Evolutionary conservation across 23 tunicate genomes (phyloP).

Genomic region (Clavelina lepadiformis): DNA sequence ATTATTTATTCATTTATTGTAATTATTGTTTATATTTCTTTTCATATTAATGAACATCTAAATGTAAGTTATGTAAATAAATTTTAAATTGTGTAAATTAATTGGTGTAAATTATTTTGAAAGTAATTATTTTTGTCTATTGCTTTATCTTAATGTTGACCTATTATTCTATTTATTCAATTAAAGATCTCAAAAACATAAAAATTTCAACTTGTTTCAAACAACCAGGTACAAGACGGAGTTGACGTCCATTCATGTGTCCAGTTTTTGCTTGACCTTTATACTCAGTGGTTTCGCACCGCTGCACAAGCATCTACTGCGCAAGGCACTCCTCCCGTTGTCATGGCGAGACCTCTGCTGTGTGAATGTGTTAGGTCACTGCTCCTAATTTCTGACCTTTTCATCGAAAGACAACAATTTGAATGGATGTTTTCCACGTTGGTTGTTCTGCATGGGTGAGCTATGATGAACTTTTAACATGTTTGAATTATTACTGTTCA

Average conservation of each 20-base stretch:
- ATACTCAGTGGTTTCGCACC: conserved; percentile 79
- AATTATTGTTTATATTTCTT: too few relatives aligned
- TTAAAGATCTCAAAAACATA: too few relatives aligned
- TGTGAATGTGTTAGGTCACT: conserved; percentile 75
- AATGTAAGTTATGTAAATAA: too few relatives aligned
- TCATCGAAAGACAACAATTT: conserved; percentile 79
- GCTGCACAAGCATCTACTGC: conserved; percentile 19
- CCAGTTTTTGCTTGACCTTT: conserved; percentile 91
- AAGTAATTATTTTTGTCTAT: too few relatives aligned
- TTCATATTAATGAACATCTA: too few relatives aligned
- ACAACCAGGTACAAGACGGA: conserved; percentile 39
- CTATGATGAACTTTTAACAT: background rate
- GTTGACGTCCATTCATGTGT: conserved; percentile 89
- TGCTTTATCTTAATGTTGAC: too few relatives aligned
- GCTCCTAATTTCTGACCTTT: conserved; percentile 71
- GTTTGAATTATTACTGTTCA: background rate
- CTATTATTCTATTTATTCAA: too few relatives aligned
- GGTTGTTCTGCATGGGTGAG: conserved; percentile 37
- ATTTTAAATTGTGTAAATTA: too few relatives aligned
- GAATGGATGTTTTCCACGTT: conserved; percentile 70
- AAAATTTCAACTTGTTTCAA: too few relatives aligned
- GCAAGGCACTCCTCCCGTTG: conserved; percentile 11
- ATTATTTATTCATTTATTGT: too few relatives aligned
- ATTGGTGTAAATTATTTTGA: too few relatives aligned
- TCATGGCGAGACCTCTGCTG: conserved; percentile 48